Evolutionary conservation across 2,797 vertebrate species (phyloP).

Genomic region (Lepus townsendii): DNA sequence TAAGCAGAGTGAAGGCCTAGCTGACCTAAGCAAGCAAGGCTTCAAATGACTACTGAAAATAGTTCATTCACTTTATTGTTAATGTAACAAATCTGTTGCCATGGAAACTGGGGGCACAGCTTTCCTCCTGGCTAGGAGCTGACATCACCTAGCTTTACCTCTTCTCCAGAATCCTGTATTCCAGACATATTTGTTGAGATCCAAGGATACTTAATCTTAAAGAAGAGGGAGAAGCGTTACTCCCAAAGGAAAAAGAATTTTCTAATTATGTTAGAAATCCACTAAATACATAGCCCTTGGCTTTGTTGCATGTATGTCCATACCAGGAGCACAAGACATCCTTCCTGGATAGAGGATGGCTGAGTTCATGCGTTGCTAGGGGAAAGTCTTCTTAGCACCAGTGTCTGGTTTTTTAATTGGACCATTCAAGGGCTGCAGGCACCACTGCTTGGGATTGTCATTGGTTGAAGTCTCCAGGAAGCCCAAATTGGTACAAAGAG

Average conservation of each 20-base stretch:
- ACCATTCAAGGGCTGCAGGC: neutral
- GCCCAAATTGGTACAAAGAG: neutral
- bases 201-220: neutral
- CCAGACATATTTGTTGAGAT: neutral
- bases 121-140: conserved; percentile 4
- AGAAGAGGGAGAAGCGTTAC: neutral
- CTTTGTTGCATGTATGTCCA: neutral
- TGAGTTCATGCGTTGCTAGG: neutral
- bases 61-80: conserved; percentile 26
- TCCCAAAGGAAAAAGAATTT: neutral
- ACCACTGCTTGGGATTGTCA: neutral
- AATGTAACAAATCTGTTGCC: neutral
- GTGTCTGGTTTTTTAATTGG: neutral
- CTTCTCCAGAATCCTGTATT: neutral
- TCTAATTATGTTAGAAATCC: neutral
- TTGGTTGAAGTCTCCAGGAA: neutral
- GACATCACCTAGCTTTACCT: neutral
- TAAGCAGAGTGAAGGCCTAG: neutral
- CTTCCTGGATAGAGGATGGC: neutral
- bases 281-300: neutral
- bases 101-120: conserved; percentile 50
- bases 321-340: neutral
- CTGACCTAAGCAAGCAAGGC: neutral
- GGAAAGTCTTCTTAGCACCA: neutral
- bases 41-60: conserved; percentile 47